phyloP scores from a whole-genome alignment of 2,888 invertebrate genomes.

The Clanis bilineata region DNA sequence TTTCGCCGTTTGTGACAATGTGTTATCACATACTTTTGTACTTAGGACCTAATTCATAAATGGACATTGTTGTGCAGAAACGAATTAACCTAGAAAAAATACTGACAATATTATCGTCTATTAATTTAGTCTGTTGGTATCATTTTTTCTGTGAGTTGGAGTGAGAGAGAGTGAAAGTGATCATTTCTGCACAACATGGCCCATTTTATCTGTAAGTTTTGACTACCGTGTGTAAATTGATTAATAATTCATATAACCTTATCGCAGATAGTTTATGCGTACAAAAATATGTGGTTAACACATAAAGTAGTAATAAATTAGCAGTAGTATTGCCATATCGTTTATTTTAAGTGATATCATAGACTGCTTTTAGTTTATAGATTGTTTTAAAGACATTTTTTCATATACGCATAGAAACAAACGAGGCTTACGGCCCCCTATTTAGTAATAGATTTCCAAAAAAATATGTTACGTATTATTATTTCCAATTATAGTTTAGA shows the following conservation, averaged over 20 bases:
- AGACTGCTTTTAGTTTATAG: constrained; percentile 59
- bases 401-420: constrained; percentile 2
- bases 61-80: too few species aligned
- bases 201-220: neutral
- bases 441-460: constrained; percentile 6
- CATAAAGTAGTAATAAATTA: constrained; percentile 18
- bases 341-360: constrained; percentile 57
- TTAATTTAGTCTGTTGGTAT: too few species aligned
- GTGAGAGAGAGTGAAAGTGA: too few species aligned
- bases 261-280: neutral
- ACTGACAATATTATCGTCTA: too few species aligned
- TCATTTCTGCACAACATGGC: too few species aligned
- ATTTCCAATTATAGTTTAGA: too few species aligned
- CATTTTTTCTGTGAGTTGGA: too few species aligned
- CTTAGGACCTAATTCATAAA: too few species aligned
- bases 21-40: neutral
- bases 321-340: constrained; percentile 44
- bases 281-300: neutral
- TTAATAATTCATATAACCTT: neutral
- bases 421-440: neutral
- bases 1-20: neutral
- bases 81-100: too few species aligned
- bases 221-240: neutral
- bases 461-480: neutral
- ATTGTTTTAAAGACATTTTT: constrained; percentile 31